Conservation (phyloP, 2,888 invertebrate species). For the Abrostola triplasia region DNA sequence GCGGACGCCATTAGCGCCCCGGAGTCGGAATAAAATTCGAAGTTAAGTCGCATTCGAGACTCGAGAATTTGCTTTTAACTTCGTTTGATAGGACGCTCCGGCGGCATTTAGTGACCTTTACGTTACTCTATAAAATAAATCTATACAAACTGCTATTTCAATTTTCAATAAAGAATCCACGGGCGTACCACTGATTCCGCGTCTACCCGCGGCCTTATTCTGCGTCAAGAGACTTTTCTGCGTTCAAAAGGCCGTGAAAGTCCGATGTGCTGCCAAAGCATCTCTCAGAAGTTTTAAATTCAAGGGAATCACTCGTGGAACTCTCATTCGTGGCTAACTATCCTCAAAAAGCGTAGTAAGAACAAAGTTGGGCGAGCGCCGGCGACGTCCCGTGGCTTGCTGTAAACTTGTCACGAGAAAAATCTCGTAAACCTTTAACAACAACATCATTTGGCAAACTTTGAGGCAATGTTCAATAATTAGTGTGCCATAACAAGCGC, state of each 20-base stretch:
- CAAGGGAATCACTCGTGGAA: conserved; percentile 74
- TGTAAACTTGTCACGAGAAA: conserved; percentile 45
- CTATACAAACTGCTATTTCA: conserved; percentile 59
- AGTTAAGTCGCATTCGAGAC: conserved; percentile 80
- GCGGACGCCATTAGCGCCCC: conserved; percentile 82
- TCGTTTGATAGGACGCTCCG: conserved; percentile 78
- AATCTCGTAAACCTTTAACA: conserved; percentile 42
- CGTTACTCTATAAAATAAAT: conserved; percentile 64
- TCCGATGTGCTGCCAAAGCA: conserved; percentile 56
- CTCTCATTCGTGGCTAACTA: conserved; percentile 72
- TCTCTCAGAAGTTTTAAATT: conserved; percentile 63
- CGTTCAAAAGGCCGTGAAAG: conserved; percentile 39
- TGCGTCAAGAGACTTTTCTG: conserved; percentile 16
- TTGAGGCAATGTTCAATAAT: conserved; percentile 27
- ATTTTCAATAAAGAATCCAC: conserved; percentile 57
- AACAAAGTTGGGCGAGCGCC: conserved; percentile 65
- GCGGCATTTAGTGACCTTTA: conserved; percentile 63
- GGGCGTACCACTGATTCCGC: conserved; percentile 24
- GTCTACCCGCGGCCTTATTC: conserved; percentile 20
- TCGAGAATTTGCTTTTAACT: conserved; percentile 83
- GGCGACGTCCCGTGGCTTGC: conserved; percentile 55
- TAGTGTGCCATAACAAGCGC: conserved; percentile 21
- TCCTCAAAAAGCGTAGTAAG: conserved; percentile 69
- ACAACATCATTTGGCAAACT: conserved; percentile 38
- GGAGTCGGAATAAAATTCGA: conserved; percentile 82